These are phyloP conservation scores for Drosophila eohydei DNA, from an alignment of 2,888 invertebrate species.

Conservation along the genomic window DNA sequence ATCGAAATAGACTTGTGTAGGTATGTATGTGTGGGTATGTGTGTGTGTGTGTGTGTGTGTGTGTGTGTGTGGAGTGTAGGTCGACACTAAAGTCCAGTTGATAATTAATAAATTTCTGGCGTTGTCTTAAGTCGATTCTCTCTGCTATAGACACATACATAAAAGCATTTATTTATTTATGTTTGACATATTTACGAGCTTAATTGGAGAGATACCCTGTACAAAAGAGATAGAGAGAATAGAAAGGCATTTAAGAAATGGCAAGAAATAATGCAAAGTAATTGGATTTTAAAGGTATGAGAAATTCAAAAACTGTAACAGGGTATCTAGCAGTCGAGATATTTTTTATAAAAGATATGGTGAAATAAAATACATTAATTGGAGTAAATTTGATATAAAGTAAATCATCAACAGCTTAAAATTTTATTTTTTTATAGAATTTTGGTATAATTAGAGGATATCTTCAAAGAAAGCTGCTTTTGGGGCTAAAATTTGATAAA, in stretches of 20 bases:
- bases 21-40: constrained; percentile 18
- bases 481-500: no score
- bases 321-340: not conserved
- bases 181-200: constrained; percentile 2
- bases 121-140: constrained; percentile 39
- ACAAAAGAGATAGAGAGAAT: not conserved
- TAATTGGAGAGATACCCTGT: constrained; percentile 26
- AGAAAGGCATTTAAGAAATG: not conserved
- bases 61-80: constrained; percentile 19
- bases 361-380: not conserved
- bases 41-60: not conserved
- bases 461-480: not conserved
- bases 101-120: constrained; percentile 75
- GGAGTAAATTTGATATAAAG: no score
- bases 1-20: constrained; percentile 1
- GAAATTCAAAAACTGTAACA: not conserved
- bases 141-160: constrained; percentile 1
- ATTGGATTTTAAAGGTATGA: not conserved
- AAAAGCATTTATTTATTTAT: constrained; percentile 21
- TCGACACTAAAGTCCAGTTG: constrained; percentile 46
- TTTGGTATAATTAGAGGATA: not conserved
- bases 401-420: not conserved
- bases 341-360: not conserved
- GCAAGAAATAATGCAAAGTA: not conserved
- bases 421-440: not conserved